Conservation (phyloP, 2,113 vertebrate species). For the human (Homo sapiens) region DNA sequence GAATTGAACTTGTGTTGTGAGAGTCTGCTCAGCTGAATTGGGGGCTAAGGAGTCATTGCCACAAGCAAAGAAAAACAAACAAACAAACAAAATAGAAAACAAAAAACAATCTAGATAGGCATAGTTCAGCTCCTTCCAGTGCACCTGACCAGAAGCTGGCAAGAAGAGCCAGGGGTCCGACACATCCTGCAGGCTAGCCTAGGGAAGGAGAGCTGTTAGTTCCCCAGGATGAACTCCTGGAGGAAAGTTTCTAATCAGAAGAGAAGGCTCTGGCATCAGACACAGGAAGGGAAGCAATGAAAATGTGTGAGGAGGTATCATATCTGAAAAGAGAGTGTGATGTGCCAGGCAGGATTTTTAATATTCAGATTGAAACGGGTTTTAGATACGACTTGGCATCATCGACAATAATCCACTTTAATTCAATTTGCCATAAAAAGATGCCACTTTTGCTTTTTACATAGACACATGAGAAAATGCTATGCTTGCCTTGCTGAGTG, state of each 20-base stretch:
- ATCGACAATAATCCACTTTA: slow-evolving; percentile 43
- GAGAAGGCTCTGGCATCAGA: neutral
- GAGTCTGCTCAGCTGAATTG: neutral
- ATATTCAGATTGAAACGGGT: slow-evolving; percentile 60
- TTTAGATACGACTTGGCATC: slow-evolving; percentile 57
- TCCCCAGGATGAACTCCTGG: neutral
- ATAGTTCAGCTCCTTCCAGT: neutral
- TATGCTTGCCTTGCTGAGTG: neutral
- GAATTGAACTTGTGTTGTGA: neutral
- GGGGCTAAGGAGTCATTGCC: slow-evolving; percentile 6
- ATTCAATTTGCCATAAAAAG: slow-evolving; percentile 61
- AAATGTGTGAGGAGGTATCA: neutral
- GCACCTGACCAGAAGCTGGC: neutral
- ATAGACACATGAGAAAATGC: neutral
- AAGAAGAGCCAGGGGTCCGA: neutral
- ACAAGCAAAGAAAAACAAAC: neutral
- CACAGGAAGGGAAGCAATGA: neutral
- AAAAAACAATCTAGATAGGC: neutral
- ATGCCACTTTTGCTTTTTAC: slow-evolving; percentile 37
- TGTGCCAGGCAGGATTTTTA: slow-evolving; percentile 48
- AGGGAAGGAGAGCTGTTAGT: slow-evolving; percentile 21
- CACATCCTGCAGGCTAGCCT: slow-evolving; percentile 56
- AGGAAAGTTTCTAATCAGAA: slow-evolving; percentile 45
- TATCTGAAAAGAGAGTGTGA: slow-evolving; percentile 29
- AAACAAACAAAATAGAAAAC: too few relatives aligned